These are phyloP conservation scores for Xenopus tropicalis DNA, from an alignment of 2,113 vertebrate genomes.

Conservation along the genomic window UCB_Xtro_10.0 CM004447.2:45556001-45556500, in stretches of 20 bases:
- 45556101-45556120: constrained; percentile 24
- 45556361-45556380: background rate
- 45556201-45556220: constrained; percentile 6
- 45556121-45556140: background rate
- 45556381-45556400: background rate
- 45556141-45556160: constrained; percentile 13
- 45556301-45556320: background rate
- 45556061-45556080: constrained; percentile 21
- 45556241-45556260: constrained; percentile 8
- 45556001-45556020: constrained; percentile 15
- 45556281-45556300: background rate
- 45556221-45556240: constrained; percentile 24
- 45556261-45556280: background rate
- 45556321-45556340: background rate
- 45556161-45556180: constrained; percentile 15
- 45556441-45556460: too few relatives aligned
- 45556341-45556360: background rate
- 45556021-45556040: constrained; percentile 11
- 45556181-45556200: constrained; percentile 29
- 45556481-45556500: too few relatives aligned
- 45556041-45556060: background rate
- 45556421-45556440: too few relatives aligned
- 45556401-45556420: too few relatives aligned
- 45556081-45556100: constrained; percentile 1
- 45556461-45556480: too few relatives aligned